These are phyloP conservation scores for Mobula birostris DNA, from an alignment of 2,113 vertebrate genomes.

Conservation along the genomic window DNA sequence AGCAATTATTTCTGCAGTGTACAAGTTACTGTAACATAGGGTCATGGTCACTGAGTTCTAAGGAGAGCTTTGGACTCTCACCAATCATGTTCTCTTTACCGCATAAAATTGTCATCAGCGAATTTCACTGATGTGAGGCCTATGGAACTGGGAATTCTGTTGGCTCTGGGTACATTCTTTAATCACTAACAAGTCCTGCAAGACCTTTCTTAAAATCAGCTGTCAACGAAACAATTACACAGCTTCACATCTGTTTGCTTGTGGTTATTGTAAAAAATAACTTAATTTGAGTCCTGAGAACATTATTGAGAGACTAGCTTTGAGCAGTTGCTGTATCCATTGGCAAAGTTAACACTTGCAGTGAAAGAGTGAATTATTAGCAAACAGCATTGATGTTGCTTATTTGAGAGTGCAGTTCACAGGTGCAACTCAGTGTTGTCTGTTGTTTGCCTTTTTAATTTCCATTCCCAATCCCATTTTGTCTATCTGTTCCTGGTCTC, in stretches of 20 bases:
- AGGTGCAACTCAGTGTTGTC: too few species aligned
- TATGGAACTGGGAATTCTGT: neutral
- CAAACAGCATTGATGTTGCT: neutral
- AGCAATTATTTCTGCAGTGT: slow-evolving; percentile 11
- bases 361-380: neutral
- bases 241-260: neutral
- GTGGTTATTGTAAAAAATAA: slow-evolving; percentile 11
- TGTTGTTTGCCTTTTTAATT: too few species aligned
- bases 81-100: neutral
- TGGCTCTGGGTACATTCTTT: neutral
- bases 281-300: neutral
- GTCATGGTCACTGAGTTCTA: slow-evolving; percentile 9
- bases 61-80: neutral
- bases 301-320: neutral
- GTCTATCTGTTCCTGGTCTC: too few species aligned
- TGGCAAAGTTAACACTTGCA: slow-evolving; percentile 9
- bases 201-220: neutral
- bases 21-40: slow-evolving; percentile 9
- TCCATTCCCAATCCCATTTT: too few species aligned
- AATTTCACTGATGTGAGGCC: neutral
- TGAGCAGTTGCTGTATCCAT: neutral
- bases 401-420: too few species aligned
- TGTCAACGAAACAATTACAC: neutral
- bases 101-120: neutral
- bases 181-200: neutral